Percentiles rank a stretch among this genome's conserved stretches.
phyloP scores from a whole-genome alignment of 2,113 vertebrate genomes.

The Cheilinus undulatus region DNA sequence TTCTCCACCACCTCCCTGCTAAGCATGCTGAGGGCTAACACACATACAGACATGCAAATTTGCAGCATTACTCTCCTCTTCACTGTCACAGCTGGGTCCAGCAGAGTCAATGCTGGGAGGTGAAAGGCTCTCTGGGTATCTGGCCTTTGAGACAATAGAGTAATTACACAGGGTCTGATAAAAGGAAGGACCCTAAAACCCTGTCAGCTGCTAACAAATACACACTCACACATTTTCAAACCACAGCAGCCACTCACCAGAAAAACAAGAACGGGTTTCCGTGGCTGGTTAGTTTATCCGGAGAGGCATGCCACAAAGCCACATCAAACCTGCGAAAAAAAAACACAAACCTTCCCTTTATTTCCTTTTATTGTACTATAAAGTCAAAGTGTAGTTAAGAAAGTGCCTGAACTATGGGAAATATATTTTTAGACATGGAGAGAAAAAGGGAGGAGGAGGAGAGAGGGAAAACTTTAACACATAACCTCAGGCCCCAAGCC shows the following conservation, averaged over 20 bases:
- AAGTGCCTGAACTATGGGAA: background rate
- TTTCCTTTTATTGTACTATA: background rate
- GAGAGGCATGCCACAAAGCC: background rate
- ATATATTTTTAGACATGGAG: background rate
- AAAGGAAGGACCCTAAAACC: slow-evolving; percentile 36
- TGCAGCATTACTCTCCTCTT: background rate
- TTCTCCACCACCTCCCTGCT: background rate
- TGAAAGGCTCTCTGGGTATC: slow-evolving; percentile 49
- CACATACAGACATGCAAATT: slow-evolving; percentile 9
- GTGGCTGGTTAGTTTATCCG: slow-evolving; percentile 4
- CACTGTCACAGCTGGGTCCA: slow-evolving; percentile 69
- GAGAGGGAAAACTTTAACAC: slow-evolving; percentile 2
- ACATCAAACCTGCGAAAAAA: slow-evolving; percentile 12
- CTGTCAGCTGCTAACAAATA: slow-evolving; percentile 35
- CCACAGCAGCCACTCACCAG: slow-evolving; percentile 20
- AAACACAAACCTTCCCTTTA: slow-evolving; percentile 4
- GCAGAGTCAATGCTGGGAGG: slow-evolving; percentile 41
- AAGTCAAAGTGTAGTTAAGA: background rate
- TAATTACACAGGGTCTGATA: slow-evolving; percentile 77
- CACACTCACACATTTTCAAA: slow-evolving; percentile 4
- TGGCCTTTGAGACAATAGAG: slow-evolving; percentile 77
- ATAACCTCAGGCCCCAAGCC: slow-evolving; percentile 30
- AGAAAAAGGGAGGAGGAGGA: background rate
- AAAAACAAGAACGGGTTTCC: background rate
- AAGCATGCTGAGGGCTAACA: background rate